Evolutionary conservation across 2,888 invertebrate genomes (phyloP).

Genomic region (Metacarcinus magister): DNA sequence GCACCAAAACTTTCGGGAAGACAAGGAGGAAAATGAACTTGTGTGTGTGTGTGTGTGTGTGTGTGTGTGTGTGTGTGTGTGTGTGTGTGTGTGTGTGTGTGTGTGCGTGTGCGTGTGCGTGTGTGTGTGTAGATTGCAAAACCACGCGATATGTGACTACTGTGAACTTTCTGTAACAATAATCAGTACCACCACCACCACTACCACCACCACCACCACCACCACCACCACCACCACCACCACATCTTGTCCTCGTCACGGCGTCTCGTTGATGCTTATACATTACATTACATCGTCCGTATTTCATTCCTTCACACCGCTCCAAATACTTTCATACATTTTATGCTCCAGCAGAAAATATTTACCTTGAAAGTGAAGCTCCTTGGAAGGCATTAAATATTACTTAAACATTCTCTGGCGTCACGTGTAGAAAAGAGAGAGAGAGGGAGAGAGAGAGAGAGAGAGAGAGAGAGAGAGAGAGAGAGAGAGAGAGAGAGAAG

Average conservation of each 20-base stretch:
- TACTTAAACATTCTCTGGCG: background rate
- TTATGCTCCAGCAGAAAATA: background rate
- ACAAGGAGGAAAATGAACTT: conserved; percentile 22
- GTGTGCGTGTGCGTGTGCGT: background rate
- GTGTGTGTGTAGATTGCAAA: no score
- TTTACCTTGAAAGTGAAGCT: conserved; percentile 4
- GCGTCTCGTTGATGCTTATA: background rate
- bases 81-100: background rate
- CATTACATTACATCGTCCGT: background rate
- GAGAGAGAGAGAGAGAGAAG: conserved; percentile 8
- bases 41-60: conserved; percentile 49
- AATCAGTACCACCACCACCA: no score
- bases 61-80: conserved; percentile 40
- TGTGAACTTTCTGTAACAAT: no score
- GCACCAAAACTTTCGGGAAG: conserved; percentile 35
- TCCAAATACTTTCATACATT: background rate
- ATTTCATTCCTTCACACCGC: background rate
- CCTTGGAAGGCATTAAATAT: background rate
- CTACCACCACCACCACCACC: no score
- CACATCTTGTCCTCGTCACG: no score
- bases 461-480: conserved; percentile 32
- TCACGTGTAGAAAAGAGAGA: background rate
- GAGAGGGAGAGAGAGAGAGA: conserved; percentile 8
- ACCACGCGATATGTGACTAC: no score
- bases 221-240: no score